Evolutionary conservation across 2,113 vertebrate species (phyloP), one percentile per base, ranked within the genome.

Genomic region (Erythrolamprus reginae): DNA sequence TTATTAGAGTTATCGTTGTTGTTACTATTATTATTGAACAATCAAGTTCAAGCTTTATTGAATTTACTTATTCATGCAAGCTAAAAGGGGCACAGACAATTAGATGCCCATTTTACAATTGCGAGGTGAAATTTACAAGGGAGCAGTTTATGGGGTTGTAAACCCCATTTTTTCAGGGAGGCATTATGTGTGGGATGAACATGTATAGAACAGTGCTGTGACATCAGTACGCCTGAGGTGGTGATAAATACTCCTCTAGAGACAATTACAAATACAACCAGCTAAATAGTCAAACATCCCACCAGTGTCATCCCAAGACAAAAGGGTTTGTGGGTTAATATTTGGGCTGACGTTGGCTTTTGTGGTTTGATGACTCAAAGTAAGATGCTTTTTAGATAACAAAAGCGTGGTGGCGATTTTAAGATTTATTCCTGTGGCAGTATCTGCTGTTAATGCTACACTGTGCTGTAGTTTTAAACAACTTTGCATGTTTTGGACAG

Each of bases 291-390:
- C 33, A 13, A 23, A 21, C 9, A 51, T 15, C 33, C 58, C 88
- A 48, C 23, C 53, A 26, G 2, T 0, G 65, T 1, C 0, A 0
- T 0, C 0, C 0, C 9, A 0, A 33, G 12, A 10, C 0, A 1
- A 0, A 0, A 91, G 13, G 52, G 24, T 56, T 87, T 1, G 52
- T 61, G 33, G 58, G 28, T 48, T 58, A n/a, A 0, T 19, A 70
- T 4, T 0, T 5, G 0, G 1, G 0, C n/a, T 0, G 15, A 1
- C 0, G 6, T 38, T 6, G 0, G 38, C 3, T 47, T 0, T 23
- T 5, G 1, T 19, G 10, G 13, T 15, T 89, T 53, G 58, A 19
- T 0, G 61, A 21, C 0, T 10, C 4, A 0, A 0, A n/a, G 0
- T 13, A 8, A 0, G 6, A 84, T 19, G 53, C 0, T 17, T 13